Base-by-base conservation (phyloP, 2,888 invertebrate species). In the Athalia circularis region DNA sequence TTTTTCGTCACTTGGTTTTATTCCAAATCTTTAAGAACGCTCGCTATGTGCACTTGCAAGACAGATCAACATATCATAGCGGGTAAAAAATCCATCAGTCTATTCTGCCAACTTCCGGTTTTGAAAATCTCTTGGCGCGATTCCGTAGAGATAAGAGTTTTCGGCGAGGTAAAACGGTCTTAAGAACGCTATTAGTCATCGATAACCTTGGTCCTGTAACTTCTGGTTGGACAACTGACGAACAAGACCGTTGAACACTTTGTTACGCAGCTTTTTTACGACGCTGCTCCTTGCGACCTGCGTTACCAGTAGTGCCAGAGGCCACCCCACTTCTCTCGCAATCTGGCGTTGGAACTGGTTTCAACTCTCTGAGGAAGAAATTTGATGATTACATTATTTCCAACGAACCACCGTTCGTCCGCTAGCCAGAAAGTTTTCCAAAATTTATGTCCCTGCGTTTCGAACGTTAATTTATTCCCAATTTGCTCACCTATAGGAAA, bases 181-280 rank as follows among this genome's bases (percentile, higher is more conserved):
- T 90, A 76, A 89, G 86, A 82, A 88, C 87, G 82, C 85, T 87
- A 80, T 87, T 85, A 78, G 88, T 86, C 82, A 75, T 64, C 50
- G 75, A 75, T 62, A 50, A 62, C 52, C 75, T 57, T 62, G 85
- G 84, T 80, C 87, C 88, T 89, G 88, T 86, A 86, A 88, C 88
- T 81, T 87, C 87, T 79, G 85, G 87, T 50, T 75, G 62, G 50
- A 75, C 50, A 45, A 75, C n/a, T 29, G 75, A 64, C 64, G 75
- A 62, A 9, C 62, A 48, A 50, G 75, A 75, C 86, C 90, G 89
- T 89, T 88, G 87, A 86, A 83, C 82, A 86, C 86, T 86, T 84
- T 87, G 89, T 86, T 94, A 94, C 92, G 94, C 93, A 15, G 93
- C 91, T 91, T 95, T 95, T 86, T 94, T 94, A 85, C 94, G 94